phyloP scores from a whole-genome alignment of 2,888 invertebrate species.

The Pollenia griseotomentosa region DNA sequence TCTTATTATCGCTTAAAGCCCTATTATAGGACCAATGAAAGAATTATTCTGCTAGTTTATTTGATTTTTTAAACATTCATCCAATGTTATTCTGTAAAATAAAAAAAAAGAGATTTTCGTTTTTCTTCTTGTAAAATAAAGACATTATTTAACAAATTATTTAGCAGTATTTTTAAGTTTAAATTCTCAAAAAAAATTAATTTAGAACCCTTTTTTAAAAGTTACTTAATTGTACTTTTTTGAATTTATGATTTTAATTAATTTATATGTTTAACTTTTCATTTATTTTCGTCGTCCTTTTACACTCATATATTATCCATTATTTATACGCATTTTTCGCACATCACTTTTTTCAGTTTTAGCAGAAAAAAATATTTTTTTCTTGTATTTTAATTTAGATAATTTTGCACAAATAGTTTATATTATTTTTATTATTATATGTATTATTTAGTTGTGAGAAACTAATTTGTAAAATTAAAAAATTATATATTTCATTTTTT shows the following conservation, averaged over 20 bases:
- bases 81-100: neutral
- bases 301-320: slow-evolving; percentile 59
- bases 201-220: neutral
- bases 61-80: neutral
- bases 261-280: slow-evolving; percentile 13
- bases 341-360: slow-evolving; percentile 56
- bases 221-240: neutral
- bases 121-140: neutral
- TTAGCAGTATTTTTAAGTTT: neutral
- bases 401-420: slow-evolving; percentile 9
- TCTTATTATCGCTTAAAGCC: slow-evolving; percentile 11
- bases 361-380: slow-evolving; percentile 20
- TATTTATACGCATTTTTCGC: slow-evolving; percentile 70
- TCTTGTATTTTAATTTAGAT: slow-evolving; percentile 7
- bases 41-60: neutral
- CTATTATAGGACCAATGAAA: neutral
- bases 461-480: slow-evolving; percentile 24
- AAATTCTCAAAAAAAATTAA: neutral
- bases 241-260: neutral
- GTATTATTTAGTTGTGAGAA: slow-evolving; percentile 8
- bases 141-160: too few species aligned
- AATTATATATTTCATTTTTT: slow-evolving; percentile 56
- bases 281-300: slow-evolving; percentile 62
- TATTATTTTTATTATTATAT: neutral
- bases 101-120: neutral